Base-by-base conservation (phyloP, 1,140 invertebrate genomes). In the Drosophila aff. region DNA sequence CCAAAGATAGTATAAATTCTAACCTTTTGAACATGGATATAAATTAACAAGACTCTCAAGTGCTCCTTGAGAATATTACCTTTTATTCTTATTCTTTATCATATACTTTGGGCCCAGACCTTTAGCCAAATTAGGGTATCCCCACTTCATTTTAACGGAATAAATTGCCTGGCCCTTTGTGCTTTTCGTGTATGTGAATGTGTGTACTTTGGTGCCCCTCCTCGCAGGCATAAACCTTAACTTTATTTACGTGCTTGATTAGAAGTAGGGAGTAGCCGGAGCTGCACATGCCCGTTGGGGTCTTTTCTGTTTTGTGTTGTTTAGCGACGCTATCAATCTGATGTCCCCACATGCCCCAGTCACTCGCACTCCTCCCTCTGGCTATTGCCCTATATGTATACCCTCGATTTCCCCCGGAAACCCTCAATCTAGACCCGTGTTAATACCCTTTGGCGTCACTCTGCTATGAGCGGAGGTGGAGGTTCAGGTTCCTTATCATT, bases 201-300 rank as follows among this genome's bases (percentile, higher is more conserved):
- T 36, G 49, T 60, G 33, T 55, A 13, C 33, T 23, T 38, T 16
- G 18, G 18, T 40, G 53, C 53, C 50, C 46, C 55, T 60, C 73
- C 59, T 15, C 43, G 18, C 50, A 53, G 67, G 75, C 73, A 86
- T 82, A 87, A 89, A 81, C 81, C 89, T 90, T 89, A 84, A 84
- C 85, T 89, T 89, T 89, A 89, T 89, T 89, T 89, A 89, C 84
- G 85, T 89, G 84, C 84, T 90, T 89, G 84, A 89, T 89, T 89
- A 89, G 81, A 83, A 79, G 85, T 76, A 62, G 59, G 65, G 64
- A 60, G 60, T 13, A 53, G 52, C 52, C 33, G 33, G 38, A 68
- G 58, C 58, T 43, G 55, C 23, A 23, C 26, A 28, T 43, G 52
- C 46, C 60, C 64, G 64, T 31, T 50, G 64, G 75, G 76, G 23